phyloP scores from a whole-genome alignment of 1,140 invertebrate species.

The Pseudomyrmex gracilis region DNA sequence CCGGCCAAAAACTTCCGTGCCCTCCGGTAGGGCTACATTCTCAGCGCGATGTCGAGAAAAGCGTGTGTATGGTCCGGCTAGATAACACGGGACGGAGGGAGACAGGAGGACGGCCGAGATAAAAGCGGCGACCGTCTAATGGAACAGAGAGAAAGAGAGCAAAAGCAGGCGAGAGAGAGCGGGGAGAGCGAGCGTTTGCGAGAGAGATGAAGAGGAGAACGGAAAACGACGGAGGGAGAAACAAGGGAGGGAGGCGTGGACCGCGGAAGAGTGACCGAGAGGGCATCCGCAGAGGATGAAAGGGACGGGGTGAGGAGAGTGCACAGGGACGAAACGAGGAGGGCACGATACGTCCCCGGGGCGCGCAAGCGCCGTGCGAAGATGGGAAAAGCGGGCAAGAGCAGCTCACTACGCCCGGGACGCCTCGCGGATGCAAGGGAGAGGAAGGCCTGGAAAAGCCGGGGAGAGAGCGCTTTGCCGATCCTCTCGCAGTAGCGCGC shows the following conservation, averaged over 20 bases:
- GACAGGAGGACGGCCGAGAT: slow-evolving; percentile 40
- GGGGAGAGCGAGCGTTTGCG: neutral
- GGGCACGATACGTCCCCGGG: slow-evolving; percentile 66
- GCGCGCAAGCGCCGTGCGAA: slow-evolving; percentile 81
- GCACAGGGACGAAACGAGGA: slow-evolving; percentile 65
- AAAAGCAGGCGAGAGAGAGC: slow-evolving; percentile 25
- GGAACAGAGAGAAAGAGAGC: slow-evolving; percentile 25
- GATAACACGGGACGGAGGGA: slow-evolving; percentile 1
- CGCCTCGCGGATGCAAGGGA: slow-evolving; percentile 74
- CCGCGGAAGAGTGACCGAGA: slow-evolving; percentile 31
- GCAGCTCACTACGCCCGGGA: slow-evolving; percentile 85
- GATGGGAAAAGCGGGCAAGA: slow-evolving; percentile 81
- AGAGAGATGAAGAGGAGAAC: slow-evolving; percentile 28
- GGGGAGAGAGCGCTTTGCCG: slow-evolving; percentile 16
- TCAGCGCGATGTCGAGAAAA: slow-evolving; percentile 19
- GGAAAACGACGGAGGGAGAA: neutral
- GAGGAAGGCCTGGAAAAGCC: slow-evolving; percentile 53
- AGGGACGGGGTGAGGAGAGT: slow-evolving; percentile 50
- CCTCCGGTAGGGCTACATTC: slow-evolving; percentile 1
- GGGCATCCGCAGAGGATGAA: slow-evolving; percentile 36
- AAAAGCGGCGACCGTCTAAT: slow-evolving; percentile 27
- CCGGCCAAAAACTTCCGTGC: slow-evolving; percentile 13
- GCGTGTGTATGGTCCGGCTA: slow-evolving; percentile 16
- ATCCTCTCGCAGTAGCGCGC: slow-evolving; percentile 52
- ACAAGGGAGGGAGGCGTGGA: neutral